Conservation (phyloP, 1,140 invertebrate genomes). For the Epicauta chinensis region DNA sequence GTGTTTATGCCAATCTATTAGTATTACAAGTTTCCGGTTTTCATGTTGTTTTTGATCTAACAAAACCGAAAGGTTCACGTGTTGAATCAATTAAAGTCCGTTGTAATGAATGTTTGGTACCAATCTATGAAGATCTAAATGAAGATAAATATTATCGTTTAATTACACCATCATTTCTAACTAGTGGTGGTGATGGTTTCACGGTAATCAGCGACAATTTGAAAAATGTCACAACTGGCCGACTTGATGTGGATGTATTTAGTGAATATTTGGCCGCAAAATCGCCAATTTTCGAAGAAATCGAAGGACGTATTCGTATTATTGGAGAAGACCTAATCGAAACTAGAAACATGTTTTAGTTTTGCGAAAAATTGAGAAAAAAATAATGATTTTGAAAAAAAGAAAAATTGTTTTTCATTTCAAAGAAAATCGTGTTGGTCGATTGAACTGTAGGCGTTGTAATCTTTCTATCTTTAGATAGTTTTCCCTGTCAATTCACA, state of each 20-base stretch:
- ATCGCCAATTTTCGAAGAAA: constrained; percentile 38
- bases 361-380: no score
- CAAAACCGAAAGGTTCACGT: constrained; percentile 49
- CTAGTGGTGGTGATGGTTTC: constrained; percentile 58
- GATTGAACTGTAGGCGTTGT: no score
- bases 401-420: no score
- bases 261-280: constrained; percentile 37
- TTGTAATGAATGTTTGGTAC: constrained; percentile 59
- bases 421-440: no score
- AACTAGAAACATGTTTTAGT: no score
- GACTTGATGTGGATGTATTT: constrained; percentile 31
- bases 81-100: constrained; percentile 51
- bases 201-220: constrained; percentile 39
- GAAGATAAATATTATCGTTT: constrained; percentile 53
- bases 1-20: constrained; percentile 46
- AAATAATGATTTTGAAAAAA: no score
- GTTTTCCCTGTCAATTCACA: no score
- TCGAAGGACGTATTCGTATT: constrained; percentile 39
- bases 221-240: constrained; percentile 26
- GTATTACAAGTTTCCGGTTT: constrained; percentile 47
- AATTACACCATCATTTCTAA: constrained; percentile 55
- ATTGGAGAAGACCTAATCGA: constrained; percentile 1
- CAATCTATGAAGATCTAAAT: constrained; percentile 51
- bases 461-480: no score
- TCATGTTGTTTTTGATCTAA: constrained; percentile 46